Base-by-base conservation (phyloP, 2,888 invertebrate species). In the Heterodera filipjevi region DNA sequence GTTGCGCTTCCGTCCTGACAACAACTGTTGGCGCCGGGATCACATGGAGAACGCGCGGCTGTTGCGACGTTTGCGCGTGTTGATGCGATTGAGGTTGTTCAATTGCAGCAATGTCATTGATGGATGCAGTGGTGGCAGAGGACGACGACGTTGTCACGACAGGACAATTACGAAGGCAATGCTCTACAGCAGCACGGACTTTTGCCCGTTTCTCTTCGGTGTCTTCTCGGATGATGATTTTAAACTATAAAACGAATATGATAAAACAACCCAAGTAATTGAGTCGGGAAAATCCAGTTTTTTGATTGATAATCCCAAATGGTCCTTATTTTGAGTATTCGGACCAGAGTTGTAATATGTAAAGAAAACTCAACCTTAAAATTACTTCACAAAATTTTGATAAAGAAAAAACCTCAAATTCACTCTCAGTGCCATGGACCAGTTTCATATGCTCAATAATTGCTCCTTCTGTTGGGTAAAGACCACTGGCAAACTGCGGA, bases 161-260 rank as follows among this genome's bases (percentile, higher is more conserved):
- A 5, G 27, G 27, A 59, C 27, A 59, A 59, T 33, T 35, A 22
- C 33, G 33, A 22, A 68, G 8, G 68, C 68, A 68, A 19, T 68
- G 68, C 8, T 68, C 33, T 19, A 68, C 33, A 3, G 68, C 33
- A 14, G 33, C 33, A 32, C 68, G 32, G 68, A 68, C 35, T 27
- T 68, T 32, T 14, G 68, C 68, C 16, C 68, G 68, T 35, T 68
- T 68, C 68, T 68, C 68, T 32, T 35, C 33, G 19, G 68, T 68
- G 68, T 68, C 68, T 19, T 68, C 68, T 1, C 68, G 68, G 22
- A 68, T 22, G 33, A 22, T 33, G 68, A 35, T 39, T 39, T 39
- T 39, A 39, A 39, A 39, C 39, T 39, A 39, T 10, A 39, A 39
- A n/a, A n/a, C n/a, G n/a, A n/a, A n/a, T n/a, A n/a, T n/a, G n/a